Conservation (phyloP, 2,113 vertebrate species). For the Circaetus cinerascens region DNA sequence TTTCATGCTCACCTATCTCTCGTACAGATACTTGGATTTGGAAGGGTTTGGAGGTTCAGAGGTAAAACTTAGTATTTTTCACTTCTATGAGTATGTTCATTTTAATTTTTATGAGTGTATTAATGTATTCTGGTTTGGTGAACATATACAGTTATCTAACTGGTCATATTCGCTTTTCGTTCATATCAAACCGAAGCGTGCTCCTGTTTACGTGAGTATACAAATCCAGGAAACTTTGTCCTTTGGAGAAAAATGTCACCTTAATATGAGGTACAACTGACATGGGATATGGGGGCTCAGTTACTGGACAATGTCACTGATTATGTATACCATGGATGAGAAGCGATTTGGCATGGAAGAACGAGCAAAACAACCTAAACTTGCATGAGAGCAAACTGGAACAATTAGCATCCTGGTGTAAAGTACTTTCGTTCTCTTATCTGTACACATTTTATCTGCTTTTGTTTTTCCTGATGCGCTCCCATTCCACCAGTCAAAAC, state of each 20-base stretch:
- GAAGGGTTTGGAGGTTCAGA: not conserved
- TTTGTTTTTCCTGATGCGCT: not conserved
- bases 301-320: not conserved
- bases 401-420: fast-evolving
- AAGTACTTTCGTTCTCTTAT: fast-evolving
- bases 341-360: not conserved
- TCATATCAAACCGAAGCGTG: fast-evolving
- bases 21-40: not conserved
- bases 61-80: not conserved
- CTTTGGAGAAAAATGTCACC: not conserved
- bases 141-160: not conserved
- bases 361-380: not conserved
- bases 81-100: not conserved
- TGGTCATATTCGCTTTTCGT: not conserved
- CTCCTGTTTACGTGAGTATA: not conserved
- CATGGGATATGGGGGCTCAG: not conserved
- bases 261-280: not conserved
- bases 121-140: not conserved
- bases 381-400: not conserved
- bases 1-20: not conserved
- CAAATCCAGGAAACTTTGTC: not conserved
- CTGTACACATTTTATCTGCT: fast-evolving
- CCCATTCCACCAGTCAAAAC: not conserved
- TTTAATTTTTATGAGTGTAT: not conserved
- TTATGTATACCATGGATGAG: not conserved